Percentiles rank a stretch among this genome's conserved stretches.
phyloP scores from a whole-genome alignment of 2,113 vertebrate genomes.

The Todiramphus chloris region DNA sequence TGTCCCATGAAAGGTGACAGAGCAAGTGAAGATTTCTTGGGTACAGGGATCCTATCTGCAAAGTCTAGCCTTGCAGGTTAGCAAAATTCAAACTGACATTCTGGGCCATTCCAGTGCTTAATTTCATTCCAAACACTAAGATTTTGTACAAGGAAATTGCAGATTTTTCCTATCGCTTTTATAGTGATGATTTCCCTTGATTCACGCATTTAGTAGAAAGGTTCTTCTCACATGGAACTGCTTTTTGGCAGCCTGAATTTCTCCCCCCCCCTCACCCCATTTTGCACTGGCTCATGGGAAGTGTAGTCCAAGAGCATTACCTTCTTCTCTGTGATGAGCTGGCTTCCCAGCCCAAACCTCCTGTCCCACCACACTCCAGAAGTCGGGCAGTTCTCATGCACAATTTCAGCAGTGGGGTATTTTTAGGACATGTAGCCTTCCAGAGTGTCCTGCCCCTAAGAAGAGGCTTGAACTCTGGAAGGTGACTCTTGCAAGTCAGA shows the following conservation, averaged over 20 bases:
- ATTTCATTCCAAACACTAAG: neutral
- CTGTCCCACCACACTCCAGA: neutral
- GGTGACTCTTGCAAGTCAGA: neutral
- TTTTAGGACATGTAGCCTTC: neutral
- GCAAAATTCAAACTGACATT: neutral
- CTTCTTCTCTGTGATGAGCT: neutral
- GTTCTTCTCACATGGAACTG: neutral
- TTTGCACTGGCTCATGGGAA: neutral
- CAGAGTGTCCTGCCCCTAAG: neutral
- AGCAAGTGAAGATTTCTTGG: neutral
- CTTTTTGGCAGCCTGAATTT: neutral
- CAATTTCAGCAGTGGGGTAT: neutral
- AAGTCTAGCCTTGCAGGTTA: neutral
- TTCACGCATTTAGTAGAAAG: neutral
- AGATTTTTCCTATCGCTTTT: neutral
- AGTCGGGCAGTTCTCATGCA: neutral
- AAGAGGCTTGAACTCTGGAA: neutral
- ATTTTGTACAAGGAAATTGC: neutral
- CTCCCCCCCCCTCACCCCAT: accelerated
- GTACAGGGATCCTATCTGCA: neutral
- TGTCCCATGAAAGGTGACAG: neutral
- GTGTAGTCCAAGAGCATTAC: neutral
- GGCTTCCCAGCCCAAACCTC: neutral
- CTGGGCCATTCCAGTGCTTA: neutral
- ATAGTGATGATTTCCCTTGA: neutral